Evolutionary conservation across 2,797 vertebrate species (phyloP), one percentile per base, ranked within the genome.

Genomic region (Leuciscus waleckii): DNA sequence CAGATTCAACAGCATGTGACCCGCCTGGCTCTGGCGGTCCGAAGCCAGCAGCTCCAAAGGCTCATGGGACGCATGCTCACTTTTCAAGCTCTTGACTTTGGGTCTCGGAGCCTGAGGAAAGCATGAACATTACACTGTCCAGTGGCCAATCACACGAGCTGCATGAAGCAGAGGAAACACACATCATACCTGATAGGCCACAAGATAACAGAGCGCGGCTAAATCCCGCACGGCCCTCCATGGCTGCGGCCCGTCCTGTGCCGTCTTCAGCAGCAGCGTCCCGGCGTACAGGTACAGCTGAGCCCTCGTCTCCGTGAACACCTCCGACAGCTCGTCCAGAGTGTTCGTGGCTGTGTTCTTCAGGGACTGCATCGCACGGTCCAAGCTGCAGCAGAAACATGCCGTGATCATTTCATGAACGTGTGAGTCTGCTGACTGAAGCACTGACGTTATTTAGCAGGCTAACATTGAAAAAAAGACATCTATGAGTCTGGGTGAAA

Each of bases 21-120:
- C 98, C 32, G 98, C 97, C 82, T 99, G 98, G 94, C 98, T 99
- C 90, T 97, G 97, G 51, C 98, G 94, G 92, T 99, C 97, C 86
- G 91, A 97, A 79, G 98, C 96, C 91, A 99, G 92, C 46, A 95
- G 91, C 91, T 98, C 97, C 80, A 99, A 84, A 70, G 93, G 87
- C 85, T 95, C 96, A 65, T 95, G 96, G 74, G 94, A 90, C 0
- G 90, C 77, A 70, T 94, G 95, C 85, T 98, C 97, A 88, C 95
- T 95, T 90, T 98, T 99, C 88, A 96, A 95, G 88, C 95, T 90
- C 93, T 97, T 98, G 81, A 91, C 89, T 93, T 97, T 99, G 90
- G 97, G 97, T 95, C 95, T 96, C 83, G 97, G 96, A 87, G 96
- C 93, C 98, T 99, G 88, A 41, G 17, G 43, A 6, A 37, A 7